A percentile compares a stretch with the other conserved stretches of the same genome.
phyloP scores from a whole-genome alignment of 1,140 invertebrate species.

The Magallana gigas region DNA sequence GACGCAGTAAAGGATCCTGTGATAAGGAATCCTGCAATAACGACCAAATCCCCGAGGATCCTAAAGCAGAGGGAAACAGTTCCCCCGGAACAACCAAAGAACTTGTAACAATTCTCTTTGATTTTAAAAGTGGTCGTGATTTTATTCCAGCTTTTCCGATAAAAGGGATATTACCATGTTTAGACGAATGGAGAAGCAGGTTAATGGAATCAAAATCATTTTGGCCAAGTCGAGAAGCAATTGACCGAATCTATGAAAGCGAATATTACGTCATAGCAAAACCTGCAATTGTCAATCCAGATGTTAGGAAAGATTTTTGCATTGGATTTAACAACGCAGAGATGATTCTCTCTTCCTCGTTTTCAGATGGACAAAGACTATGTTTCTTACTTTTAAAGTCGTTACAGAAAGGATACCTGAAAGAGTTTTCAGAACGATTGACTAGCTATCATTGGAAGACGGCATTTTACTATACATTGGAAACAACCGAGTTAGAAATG shows the following conservation, averaged over 20 bases:
- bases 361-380: conserved; percentile 10
- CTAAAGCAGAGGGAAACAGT: background rate
- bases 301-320: conserved; percentile 48
- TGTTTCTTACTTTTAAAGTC: conserved; percentile 36
- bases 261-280: conserved; percentile 53
- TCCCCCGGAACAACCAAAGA: background rate
- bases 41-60: background rate
- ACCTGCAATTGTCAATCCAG: conserved; percentile 35
- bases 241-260: conserved; percentile 42
- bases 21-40: background rate
- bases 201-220: background rate
- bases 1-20: background rate
- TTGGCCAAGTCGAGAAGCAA: conserved; percentile 39
- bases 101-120: background rate
- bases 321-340: conserved; percentile 45
- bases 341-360: conserved; percentile 16
- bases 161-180: conserved; percentile 10
- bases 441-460: conserved; percentile 27
- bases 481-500: background rate
- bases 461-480: conserved; percentile 2
- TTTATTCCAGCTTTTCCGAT: conserved; percentile 53
- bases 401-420: background rate
- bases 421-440: conserved; percentile 5
- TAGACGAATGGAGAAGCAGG: conserved; percentile 41
- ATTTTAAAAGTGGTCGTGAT: conserved; percentile 44